Evolutionary conservation across 2,888 invertebrate species (phyloP).

Genomic region (Podotricha telesiphe): DNA sequence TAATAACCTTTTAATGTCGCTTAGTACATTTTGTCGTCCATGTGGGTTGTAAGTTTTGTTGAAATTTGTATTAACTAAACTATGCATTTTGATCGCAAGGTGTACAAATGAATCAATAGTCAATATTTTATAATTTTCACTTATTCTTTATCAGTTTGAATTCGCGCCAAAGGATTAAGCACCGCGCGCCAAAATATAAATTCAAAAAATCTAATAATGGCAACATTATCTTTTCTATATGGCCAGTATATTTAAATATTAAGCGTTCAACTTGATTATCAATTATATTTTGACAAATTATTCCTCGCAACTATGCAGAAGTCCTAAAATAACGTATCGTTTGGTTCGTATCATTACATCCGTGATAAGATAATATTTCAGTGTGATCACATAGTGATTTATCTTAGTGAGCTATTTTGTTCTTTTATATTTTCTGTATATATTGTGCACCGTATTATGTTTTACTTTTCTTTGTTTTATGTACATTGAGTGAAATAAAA

Average conservation of each 20-base stretch:
- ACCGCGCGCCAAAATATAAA: neutral
- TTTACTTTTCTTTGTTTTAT: neutral
- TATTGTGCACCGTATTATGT: too few relatives aligned
- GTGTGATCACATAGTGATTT: too few relatives aligned
- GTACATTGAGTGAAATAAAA: neutral
- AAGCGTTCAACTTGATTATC: too few relatives aligned
- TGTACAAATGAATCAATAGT: neutral
- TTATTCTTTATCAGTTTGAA: neutral
- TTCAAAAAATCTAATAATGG: neutral
- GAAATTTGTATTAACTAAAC: slow-evolving; percentile 68
- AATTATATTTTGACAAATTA: too few relatives aligned
- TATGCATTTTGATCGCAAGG: slow-evolving; percentile 55
- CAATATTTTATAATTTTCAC: neutral
- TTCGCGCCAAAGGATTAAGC: slow-evolving; percentile 13
- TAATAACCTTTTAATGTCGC: slow-evolving; percentile 71
- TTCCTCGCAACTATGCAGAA: too few relatives aligned
- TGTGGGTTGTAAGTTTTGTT: slow-evolving; percentile 72
- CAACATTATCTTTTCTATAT: neutral
- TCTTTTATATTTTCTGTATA: too few relatives aligned
- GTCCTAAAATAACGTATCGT: too few relatives aligned
- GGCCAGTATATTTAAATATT: neutral
- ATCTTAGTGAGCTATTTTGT: too few relatives aligned
- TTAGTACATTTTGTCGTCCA: slow-evolving; percentile 68
- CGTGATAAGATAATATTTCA: too few relatives aligned
- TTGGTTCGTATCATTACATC: too few relatives aligned